These are phyloP conservation scores for Trichogramma dendrolimi DNA, from an alignment of 2,888 invertebrate genomes.

Conservation along the genomic window DNA sequence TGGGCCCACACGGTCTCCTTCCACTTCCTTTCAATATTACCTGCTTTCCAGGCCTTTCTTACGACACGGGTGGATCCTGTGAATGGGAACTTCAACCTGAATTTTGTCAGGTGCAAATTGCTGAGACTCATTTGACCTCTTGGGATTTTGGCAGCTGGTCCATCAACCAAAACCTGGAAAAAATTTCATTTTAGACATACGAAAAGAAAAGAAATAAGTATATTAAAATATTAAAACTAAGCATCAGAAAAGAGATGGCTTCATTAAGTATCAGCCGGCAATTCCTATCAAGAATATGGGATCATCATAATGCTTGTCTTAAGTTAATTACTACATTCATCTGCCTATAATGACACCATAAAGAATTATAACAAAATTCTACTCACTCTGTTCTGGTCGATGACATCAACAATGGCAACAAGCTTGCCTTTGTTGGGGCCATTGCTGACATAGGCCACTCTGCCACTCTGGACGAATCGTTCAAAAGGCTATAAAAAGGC, in stretches of 20 bases:
- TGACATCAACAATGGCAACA: conserved; percentile 90
- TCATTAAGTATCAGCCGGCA: conserved; percentile 71
- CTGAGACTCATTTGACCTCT: conserved; percentile 78
- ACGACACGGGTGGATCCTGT: conserved; percentile 83
- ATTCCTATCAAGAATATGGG: conserved; percentile 66
- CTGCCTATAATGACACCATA: no score
- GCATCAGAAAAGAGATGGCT: conserved; percentile 52
- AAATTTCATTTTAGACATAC: not conserved
- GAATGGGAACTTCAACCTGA: conserved; percentile 79
- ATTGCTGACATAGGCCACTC: conserved; percentile 90
- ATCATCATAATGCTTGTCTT: conserved; percentile 52
- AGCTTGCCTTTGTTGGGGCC: conserved; percentile 89
- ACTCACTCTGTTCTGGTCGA: conserved; percentile 89
- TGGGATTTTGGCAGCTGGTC: conserved; percentile 43
- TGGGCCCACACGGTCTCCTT: conserved; percentile 84
- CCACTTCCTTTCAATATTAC: conserved; percentile 85
- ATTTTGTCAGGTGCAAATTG: conserved; percentile 89
- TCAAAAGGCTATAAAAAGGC: conserved; percentile 68
- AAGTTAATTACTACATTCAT: no score
- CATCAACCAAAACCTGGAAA: conserved; percentile 26
- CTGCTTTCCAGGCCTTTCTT: conserved; percentile 83
- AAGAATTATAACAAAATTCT: no score
- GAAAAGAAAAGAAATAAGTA: conserved; percentile 1
- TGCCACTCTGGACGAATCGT: conserved; percentile 94
- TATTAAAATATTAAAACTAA: not conserved